A percentile compares a stretch with the other conserved stretches of the same genome.
Conservation (phyloP, 2,113 vertebrate species). For the Odontesthes bonariensis region DNA sequence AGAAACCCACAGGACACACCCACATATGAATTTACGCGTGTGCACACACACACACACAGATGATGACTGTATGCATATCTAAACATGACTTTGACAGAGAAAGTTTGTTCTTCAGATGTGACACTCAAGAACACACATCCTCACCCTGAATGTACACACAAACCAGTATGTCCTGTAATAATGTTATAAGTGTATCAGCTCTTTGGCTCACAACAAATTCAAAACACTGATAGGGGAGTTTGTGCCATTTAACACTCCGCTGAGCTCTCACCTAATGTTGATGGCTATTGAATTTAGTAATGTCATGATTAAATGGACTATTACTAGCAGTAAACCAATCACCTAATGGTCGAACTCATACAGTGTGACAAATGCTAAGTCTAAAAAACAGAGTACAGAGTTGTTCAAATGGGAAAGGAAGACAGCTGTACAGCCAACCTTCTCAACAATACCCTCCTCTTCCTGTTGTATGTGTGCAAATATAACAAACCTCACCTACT, state of each 20-base stretch:
- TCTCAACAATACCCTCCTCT: neutral
- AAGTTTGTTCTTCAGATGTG: constrained; percentile 56
- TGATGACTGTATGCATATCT: constrained; percentile 38
- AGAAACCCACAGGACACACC: constrained; percentile 56
- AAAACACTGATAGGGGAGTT: constrained; percentile 22
- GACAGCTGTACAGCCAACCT: neutral
- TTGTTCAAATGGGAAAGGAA: constrained; percentile 5
- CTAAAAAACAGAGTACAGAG: constrained; percentile 2
- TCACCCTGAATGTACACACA: constrained; percentile 74
- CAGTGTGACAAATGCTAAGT: constrained; percentile 65
- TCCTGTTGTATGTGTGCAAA: neutral
- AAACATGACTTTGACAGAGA: constrained; percentile 24
- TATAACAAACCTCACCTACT: neutral
- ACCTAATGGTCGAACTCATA: constrained; percentile 67
- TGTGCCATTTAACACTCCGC: constrained; percentile 49
- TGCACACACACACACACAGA: constrained; percentile 9
- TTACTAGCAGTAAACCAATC: constrained; percentile 63
- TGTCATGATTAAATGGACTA: constrained; percentile 70
- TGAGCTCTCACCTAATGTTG: constrained; percentile 49
- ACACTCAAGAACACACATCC: constrained; percentile 56
- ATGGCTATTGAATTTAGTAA: constrained; percentile 74
- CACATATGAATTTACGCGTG: constrained; percentile 6
- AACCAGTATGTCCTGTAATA: constrained; percentile 73
- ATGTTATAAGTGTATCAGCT: constrained; percentile 38
- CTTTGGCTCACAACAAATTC: constrained; percentile 20